These are phyloP conservation scores for Catocala nupta DNA, from an alignment of 2,888 invertebrate species.

Conservation along the genomic window DNA sequence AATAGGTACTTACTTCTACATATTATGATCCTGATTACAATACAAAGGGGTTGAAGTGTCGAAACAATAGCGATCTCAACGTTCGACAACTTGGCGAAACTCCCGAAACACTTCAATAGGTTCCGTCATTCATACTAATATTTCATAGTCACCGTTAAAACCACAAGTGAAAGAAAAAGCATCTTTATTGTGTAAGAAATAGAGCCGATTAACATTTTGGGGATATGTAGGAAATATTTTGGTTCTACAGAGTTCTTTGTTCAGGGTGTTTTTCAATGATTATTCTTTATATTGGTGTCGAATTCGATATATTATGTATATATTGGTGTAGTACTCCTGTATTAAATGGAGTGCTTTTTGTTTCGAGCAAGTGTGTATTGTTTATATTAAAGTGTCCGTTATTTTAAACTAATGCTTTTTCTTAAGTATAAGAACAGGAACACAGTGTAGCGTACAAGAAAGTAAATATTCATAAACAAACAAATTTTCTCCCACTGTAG, in stretches of 20 bases:
- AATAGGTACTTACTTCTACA: constrained; percentile 35
- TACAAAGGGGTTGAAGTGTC: constrained; percentile 67
- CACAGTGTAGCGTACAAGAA: constrained; percentile 1
- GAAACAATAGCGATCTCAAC: constrained; percentile 72
- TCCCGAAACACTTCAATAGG: constrained; percentile 66
- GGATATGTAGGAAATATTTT: constrained; percentile 19
- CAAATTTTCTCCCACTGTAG: too few species aligned
- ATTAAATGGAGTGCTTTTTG: constrained; percentile 22
- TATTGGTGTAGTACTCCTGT: constrained; percentile 9
- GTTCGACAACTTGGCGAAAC: constrained; percentile 63
- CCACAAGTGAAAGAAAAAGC: constrained; percentile 19
- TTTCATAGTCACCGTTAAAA: constrained; percentile 11
- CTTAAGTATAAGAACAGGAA: neutral
- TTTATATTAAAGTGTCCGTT: constrained; percentile 13
- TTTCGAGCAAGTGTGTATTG: constrained; percentile 26
- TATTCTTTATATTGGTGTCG: constrained; percentile 58
- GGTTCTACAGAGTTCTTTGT: constrained; percentile 58
- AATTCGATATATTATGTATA: constrained; percentile 33
- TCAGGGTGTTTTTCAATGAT: constrained; percentile 64
- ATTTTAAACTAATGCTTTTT: neutral
- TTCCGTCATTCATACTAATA: constrained; percentile 51
- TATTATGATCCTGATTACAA: constrained; percentile 51
- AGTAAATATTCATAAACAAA: neutral
- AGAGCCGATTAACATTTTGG: constrained; percentile 26
- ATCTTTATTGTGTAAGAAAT: constrained; percentile 12